Evolutionary conservation across 2,113 vertebrate species (phyloP).

Genomic region (Polypterus senegalus): DNA sequence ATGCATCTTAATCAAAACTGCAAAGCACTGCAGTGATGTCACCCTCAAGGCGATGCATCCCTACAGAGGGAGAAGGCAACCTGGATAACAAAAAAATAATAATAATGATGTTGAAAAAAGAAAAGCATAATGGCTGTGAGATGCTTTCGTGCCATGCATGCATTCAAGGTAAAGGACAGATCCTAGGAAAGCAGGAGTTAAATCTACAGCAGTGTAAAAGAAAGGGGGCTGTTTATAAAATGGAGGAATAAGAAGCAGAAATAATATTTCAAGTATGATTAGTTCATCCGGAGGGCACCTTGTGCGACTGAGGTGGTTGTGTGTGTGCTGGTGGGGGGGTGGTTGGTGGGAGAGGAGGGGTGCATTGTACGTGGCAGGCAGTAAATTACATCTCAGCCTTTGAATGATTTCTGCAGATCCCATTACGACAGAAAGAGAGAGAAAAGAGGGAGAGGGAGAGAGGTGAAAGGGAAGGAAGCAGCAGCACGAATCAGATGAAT

Average conservation of each 20-base stretch:
- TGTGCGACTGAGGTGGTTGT: conserved; percentile 43
- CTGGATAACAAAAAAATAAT: no score
- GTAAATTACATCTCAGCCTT: conserved; percentile 73
- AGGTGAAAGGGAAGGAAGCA: conserved; percentile 43
- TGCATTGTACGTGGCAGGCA: conserved; percentile 62
- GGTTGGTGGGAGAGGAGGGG: conserved; percentile 26
- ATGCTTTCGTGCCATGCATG: no score
- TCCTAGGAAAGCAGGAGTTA: conserved; percentile 51
- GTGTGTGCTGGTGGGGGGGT: conserved; percentile 18
- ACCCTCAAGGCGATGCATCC: no score
- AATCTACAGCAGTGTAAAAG: conserved; percentile 60
- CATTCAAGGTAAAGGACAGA: conserved; percentile 15
- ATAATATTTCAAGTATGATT: conserved; percentile 78
- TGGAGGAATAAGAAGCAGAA: conserved; percentile 67
- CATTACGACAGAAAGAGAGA: conserved; percentile 53
- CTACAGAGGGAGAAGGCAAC: no score
- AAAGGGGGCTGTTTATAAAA: conserved; percentile 57
- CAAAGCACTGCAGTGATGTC: no score
- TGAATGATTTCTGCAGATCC: conserved; percentile 78
- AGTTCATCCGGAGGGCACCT: conserved; percentile 72
- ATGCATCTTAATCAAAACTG: no score
- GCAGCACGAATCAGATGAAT: conserved; percentile 64
- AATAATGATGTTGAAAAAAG: no score
- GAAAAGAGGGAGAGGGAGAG: conserved; percentile 32
- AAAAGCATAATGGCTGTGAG: no score